Evolutionary conservation across 2,888 invertebrate species (phyloP), one percentile per base, ranked within the genome.

Genomic region (Gryllus longicercus): DNA sequence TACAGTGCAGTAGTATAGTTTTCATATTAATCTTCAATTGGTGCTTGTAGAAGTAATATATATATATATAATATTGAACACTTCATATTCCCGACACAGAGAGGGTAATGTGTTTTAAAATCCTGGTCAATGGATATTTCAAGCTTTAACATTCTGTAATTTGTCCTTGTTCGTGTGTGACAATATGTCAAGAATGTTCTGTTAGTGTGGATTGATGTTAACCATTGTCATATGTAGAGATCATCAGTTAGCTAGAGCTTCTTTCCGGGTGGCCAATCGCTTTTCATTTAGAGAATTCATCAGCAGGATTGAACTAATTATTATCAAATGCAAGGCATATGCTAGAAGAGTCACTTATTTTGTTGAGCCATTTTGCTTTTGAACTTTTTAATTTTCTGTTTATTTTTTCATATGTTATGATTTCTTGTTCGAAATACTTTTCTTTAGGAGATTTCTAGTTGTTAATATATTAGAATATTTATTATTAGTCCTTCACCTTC

Each of bases 401-500:
- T 49, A 51, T 77, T 16, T 50, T 77, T 77, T 50, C 49, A 4
- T 16, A 25, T 21, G 23, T n/a, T 50, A 23, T 51, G 23, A 23
- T 21, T 11, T 77, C 50, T 23, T 77, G 77, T 77, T 77, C 23
- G 23, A 77, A 21, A 51, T 50, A 21, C 50, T 18, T n/a, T 77
- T 51, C n/a, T 18, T 21, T 77, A 14, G 23, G 23, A 51, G 23
- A 23, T 50, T 49, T 77, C 16, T 51, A 50, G 14, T 51, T 16
- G 23, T 21, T 25, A 18, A 77, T 50, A 49, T 77, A 51, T 74
- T 74, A n/a, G 51, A 51, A 78, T 78, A 63, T n/a, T 63, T 63
- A 63, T 63, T 63, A 63, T 63, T 63, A 63, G 14, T 50, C 78
- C 78, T 74, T 74, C 50, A 74, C 18, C 21, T 18, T 63, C 63